A percentile compares a stretch with the other conserved stretches of the same genome.
Conservation (phyloP, 2,888 invertebrate species). For the Thecocarcelia acutangulata region DNA sequence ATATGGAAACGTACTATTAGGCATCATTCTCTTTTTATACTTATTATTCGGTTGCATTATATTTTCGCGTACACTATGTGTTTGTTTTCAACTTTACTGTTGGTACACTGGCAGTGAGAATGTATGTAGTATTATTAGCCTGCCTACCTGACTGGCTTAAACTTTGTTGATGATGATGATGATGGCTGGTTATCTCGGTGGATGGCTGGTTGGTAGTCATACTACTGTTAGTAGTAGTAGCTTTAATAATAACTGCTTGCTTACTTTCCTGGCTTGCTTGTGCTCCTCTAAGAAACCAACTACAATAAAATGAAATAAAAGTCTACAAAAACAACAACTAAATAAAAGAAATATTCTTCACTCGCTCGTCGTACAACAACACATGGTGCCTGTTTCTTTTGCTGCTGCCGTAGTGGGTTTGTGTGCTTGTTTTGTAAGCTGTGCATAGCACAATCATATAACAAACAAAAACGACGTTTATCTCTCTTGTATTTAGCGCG, state of each 20-base stretch:
- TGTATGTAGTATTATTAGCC: constrained; percentile 30
- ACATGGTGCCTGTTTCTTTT: constrained; percentile 62
- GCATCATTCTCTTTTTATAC: constrained; percentile 46
- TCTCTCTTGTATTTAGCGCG: constrained; percentile 68
- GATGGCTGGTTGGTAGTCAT: constrained; percentile 24
- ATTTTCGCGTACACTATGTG: constrained; percentile 28
- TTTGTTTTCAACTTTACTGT: constrained; percentile 32
- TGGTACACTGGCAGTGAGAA: constrained; percentile 13
- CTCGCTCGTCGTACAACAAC: constrained; percentile 59
- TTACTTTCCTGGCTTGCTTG: constrained; percentile 35
- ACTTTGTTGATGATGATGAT: constrained; percentile 45
- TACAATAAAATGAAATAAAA: constrained; percentile 52
- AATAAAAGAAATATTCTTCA: constrained; percentile 55
- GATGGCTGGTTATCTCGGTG: constrained; percentile 45
- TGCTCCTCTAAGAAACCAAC: constrained; percentile 60
- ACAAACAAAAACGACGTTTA: constrained; percentile 69
- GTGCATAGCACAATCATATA: constrained; percentile 51
- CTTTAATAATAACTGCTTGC: constrained; percentile 54
- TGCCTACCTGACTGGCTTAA: constrained; percentile 32
- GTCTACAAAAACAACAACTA: constrained; percentile 32
- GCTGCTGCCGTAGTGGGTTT: constrained; percentile 47
- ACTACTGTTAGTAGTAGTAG: constrained; percentile 38
- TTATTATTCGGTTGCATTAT: constrained; percentile 31
- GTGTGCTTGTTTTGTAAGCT: constrained; percentile 53
- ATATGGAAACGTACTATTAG: no score